Conservation (phyloP, 2,113 vertebrate species). For the Scalopus aquaticus region DNA sequence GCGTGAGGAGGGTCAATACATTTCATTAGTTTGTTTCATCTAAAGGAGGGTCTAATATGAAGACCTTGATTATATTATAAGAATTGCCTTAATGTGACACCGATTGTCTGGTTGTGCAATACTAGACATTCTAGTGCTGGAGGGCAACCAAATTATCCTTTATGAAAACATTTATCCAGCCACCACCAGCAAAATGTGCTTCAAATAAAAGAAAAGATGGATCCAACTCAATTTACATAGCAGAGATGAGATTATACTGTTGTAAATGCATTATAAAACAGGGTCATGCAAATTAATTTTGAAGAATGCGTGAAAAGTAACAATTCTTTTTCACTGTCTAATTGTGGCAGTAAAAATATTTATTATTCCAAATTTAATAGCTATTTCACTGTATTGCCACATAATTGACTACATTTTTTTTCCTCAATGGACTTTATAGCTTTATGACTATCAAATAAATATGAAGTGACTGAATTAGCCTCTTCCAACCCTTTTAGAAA, state of each 20-base stretch:
- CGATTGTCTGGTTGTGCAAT: conserved; percentile 81
- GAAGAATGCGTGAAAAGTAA: conserved; percentile 43
- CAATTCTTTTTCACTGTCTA: neutral
- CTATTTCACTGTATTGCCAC: neutral
- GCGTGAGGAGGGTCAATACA: conserved; percentile 85
- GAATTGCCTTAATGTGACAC: conserved; percentile 85
- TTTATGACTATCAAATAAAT: neutral
- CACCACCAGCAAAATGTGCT: conserved; percentile 32
- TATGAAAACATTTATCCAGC: conserved; percentile 51
- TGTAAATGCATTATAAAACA: conserved; percentile 47
- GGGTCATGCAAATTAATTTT: conserved; percentile 44
- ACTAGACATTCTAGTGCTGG: conserved; percentile 71
- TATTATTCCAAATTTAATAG: neutral
- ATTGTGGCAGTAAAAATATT: neutral
- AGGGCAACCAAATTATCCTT: conserved; percentile 84
- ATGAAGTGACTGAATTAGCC: neutral
- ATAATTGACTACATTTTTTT: neutral
- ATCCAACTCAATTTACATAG: conserved; percentile 57
- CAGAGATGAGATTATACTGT: neutral
- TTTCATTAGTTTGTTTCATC: conserved; percentile 89
- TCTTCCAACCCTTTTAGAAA: neutral
- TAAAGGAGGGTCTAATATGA: conserved; percentile 82
- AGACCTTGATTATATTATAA: conserved; percentile 86
- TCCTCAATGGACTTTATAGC: neutral
- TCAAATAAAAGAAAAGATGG: conserved; percentile 43